These are phyloP conservation scores for Habroteleia sp. DNA, from an alignment of 2,888 invertebrate genomes.

Conservation along the genomic window DNA sequence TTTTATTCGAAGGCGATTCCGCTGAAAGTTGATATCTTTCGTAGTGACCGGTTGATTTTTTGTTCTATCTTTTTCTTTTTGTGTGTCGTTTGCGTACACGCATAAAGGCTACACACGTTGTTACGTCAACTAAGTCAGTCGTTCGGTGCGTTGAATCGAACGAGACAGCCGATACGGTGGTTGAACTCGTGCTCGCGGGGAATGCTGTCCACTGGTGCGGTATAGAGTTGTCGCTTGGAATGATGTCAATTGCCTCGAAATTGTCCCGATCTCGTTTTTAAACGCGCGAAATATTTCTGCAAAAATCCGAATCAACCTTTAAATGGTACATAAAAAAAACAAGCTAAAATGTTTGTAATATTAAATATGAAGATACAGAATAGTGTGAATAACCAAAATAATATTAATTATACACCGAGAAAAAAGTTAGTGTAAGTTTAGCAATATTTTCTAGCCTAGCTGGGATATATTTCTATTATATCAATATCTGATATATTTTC, in stretches of 20 bases:
- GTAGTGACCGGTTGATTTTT: conserved; percentile 52
- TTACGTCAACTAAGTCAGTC: conserved; percentile 59
- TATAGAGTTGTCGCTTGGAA: conserved; percentile 75
- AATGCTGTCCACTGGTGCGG: conserved; percentile 67
- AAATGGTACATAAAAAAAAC: no score
- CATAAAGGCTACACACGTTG: conserved; percentile 58
- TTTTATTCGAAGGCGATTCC: conserved; percentile 41
- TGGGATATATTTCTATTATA: no score
- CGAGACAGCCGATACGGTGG: conserved; percentile 76
- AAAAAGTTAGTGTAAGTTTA: no score
- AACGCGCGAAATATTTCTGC: conserved; percentile 21
- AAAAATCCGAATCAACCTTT: no score
- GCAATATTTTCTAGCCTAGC: no score
- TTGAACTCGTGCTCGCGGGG: conserved; percentile 65
- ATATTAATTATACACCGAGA: no score
- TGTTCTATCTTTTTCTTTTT: conserved; percentile 27
- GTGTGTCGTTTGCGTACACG: conserved; percentile 48
- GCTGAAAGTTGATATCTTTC: conserved; percentile 63
- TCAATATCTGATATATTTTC: no score
- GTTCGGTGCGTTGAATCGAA: conserved; percentile 67
- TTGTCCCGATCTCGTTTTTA: conserved; percentile 62
- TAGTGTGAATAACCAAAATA: no score
- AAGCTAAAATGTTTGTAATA: no score
- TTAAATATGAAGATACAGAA: no score
- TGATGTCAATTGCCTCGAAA: conserved; percentile 74